Percentiles rank a stretch among this genome's conserved stretches.
phyloP scores from a whole-genome alignment of 2,113 vertebrate species.

The Ciconia maguari region DNA sequence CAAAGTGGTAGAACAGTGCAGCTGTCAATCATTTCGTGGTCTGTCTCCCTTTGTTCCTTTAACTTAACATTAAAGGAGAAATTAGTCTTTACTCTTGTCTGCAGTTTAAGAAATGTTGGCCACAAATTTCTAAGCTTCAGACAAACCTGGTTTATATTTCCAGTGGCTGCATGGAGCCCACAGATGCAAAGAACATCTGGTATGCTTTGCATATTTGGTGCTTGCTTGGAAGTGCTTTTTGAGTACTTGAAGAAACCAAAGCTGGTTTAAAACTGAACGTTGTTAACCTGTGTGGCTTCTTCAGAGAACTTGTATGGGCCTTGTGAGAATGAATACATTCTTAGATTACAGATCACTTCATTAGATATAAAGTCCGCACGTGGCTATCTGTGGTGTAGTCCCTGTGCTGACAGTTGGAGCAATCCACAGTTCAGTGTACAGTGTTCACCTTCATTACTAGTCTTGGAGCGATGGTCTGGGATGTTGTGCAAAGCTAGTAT shows the following conservation, averaged over 20 bases:
- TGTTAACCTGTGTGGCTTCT: neutral
- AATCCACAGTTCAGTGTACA: neutral
- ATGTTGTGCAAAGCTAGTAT: neutral
- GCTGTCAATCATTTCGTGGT: neutral
- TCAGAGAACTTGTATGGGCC: neutral
- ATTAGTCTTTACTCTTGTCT: neutral
- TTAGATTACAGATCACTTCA: neutral
- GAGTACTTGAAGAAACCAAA: neutral
- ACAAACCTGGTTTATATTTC: neutral
- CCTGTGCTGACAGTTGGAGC: neutral
- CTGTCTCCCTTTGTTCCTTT: neutral
- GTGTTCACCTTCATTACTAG: fast-evolving
- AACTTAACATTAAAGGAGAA: neutral
- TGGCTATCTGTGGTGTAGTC: neutral
- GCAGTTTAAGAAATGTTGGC: neutral
- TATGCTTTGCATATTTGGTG: neutral
- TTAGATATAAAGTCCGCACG: neutral
- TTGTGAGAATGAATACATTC: neutral
- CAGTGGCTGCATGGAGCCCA: neutral
- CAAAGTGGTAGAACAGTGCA: neutral
- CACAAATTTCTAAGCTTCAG: neutral
- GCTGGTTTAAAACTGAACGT: neutral
- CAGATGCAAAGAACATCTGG: neutral
- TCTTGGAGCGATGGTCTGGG: neutral
- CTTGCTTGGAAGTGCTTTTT: neutral